Evolutionary conservation across 1,140 invertebrate genomes (phyloP).

Genomic region (Tetranychus urticae): DNA sequence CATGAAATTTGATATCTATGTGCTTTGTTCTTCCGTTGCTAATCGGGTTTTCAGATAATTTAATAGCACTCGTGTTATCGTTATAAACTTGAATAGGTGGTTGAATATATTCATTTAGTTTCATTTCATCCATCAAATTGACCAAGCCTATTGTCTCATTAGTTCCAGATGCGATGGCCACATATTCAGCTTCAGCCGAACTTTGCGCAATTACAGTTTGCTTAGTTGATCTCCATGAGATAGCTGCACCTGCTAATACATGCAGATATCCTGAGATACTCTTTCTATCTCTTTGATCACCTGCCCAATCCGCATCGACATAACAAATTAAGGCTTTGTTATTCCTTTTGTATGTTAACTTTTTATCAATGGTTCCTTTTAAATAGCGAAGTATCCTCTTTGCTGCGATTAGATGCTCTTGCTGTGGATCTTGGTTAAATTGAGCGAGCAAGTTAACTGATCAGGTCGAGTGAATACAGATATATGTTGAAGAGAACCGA

Average conservation of each 20-base stretch:
- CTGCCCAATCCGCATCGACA: slow-evolving; percentile 22
- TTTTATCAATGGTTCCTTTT: slow-evolving; percentile 16
- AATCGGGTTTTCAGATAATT: background rate
- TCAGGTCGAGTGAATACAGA: slow-evolving; percentile 22
- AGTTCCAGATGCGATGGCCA: slow-evolving; percentile 7
- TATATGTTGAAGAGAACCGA: slow-evolving; percentile 20
- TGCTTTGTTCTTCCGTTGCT: slow-evolving; percentile 17
- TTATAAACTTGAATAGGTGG: slow-evolving; percentile 9
- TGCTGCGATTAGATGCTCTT: slow-evolving; percentile 19
- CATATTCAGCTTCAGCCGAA: slow-evolving; percentile 8
- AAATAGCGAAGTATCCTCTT: slow-evolving; percentile 24
- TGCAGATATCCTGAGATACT: slow-evolving; percentile 15
- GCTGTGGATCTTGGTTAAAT: slow-evolving; percentile 19
- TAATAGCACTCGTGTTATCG: slow-evolving; percentile 17
- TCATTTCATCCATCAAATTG: slow-evolving; percentile 13
- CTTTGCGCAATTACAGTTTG: slow-evolving; percentile 7
- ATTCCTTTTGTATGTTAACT: no score
- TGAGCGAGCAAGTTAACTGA: slow-evolving; percentile 22
- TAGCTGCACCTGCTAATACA: slow-evolving; percentile 13
- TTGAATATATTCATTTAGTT: background rate
- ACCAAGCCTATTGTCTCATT: slow-evolving; percentile 16
- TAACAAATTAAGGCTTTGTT: slow-evolving; percentile 5
- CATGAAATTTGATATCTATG: slow-evolving; percentile 19
- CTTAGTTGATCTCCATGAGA: slow-evolving; percentile 12
- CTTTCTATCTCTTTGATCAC: slow-evolving; percentile 15